These are phyloP conservation scores for Acanthurus tractus DNA, from an alignment of 2,797 vertebrate genomes.

Conservation along the genomic window DNA sequence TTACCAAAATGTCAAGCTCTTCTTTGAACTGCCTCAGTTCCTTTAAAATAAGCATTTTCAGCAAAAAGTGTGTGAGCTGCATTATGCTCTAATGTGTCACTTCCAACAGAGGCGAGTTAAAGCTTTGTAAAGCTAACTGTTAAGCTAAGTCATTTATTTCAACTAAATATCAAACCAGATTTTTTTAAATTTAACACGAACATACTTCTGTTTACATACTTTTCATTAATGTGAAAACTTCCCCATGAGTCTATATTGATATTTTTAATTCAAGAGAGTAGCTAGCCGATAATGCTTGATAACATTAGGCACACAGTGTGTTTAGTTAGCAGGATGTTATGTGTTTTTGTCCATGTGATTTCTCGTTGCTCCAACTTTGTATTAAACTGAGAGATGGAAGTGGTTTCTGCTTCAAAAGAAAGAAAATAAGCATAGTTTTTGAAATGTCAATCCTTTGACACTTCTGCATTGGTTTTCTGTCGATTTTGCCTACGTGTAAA, in stretches of 20 bases:
- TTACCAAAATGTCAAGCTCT: no score
- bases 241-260: neutral
- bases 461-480: neutral
- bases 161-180: no score
- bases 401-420: neutral
- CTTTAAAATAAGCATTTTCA: neutral
- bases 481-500: neutral
- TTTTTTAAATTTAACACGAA: no score
- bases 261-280: neutral
- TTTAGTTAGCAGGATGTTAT: neutral
- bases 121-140: neutral
- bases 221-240: neutral
- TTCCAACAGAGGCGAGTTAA: neutral
- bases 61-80: neutral
- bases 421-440: neutral
- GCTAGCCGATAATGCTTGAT: neutral
- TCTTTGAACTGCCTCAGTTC: no score
- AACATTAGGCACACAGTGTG: neutral
- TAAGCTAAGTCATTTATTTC: no score
- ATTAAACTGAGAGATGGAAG: no score
- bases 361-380: no score
- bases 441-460: neutral
- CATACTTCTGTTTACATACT: no score
- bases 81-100: neutral
- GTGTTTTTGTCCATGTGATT: no score